Conservation (phyloP, 2,888 invertebrate species). For the Drosophila glabriapex region DNA sequence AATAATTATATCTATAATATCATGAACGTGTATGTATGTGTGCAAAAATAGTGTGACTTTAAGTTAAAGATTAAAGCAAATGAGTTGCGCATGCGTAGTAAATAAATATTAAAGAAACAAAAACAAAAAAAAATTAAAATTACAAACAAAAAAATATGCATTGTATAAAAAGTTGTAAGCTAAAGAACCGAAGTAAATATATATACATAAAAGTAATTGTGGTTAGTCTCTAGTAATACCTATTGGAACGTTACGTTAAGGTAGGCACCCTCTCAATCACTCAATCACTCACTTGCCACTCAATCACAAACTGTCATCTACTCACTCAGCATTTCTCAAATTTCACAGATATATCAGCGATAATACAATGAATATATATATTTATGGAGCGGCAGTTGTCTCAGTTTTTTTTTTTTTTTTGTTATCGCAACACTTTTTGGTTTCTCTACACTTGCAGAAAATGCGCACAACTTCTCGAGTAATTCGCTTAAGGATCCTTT, state of each 20-base stretch:
- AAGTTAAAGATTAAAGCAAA: constrained; percentile 26
- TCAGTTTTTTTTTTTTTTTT: constrained; percentile 4
- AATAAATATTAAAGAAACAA: constrained; percentile 20
- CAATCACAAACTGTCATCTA: constrained; percentile 23
- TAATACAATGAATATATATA: constrained; percentile 9
- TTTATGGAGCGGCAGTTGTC: constrained; percentile 27
- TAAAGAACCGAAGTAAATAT: constrained; percentile 52
- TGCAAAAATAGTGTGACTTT: constrained; percentile 42
- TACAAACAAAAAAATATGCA: constrained; percentile 44
- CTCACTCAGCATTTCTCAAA: constrained; percentile 28
- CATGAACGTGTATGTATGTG: constrained; percentile 47
- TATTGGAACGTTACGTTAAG: constrained; percentile 39
- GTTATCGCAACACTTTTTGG: constrained; percentile 12
- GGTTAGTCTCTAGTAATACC: constrained; percentile 56
- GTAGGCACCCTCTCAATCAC: constrained; percentile 37
- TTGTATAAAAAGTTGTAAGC: constrained; percentile 57
- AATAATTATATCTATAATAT: constrained; percentile 22
- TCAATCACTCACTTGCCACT: constrained; percentile 17
- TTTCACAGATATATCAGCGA: constrained; percentile 33
- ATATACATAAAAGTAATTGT: constrained; percentile 36
- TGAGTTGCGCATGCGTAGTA: constrained; percentile 47
- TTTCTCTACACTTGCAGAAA: constrained; percentile 35
- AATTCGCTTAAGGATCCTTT: constrained; percentile 35
- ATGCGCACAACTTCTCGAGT: constrained; percentile 68
- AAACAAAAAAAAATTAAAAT: constrained; percentile 34